These are phyloP conservation scores for Lophotriccus pileatus DNA, from an alignment of 2,797 vertebrate genomes.

Conservation along the genomic window DNA sequence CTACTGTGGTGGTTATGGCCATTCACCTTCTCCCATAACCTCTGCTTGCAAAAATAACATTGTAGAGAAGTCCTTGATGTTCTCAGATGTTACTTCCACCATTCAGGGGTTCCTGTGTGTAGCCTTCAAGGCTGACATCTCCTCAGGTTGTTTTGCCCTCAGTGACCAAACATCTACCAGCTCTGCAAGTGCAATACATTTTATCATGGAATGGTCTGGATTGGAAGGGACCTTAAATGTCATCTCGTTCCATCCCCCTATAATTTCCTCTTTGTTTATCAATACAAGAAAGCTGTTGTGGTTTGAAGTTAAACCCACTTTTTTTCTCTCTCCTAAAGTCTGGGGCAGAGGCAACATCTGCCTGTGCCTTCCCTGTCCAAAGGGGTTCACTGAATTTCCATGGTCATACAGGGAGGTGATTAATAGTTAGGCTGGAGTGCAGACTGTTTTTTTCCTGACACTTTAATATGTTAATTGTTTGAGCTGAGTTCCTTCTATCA, in stretches of 20 bases:
- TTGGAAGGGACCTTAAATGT: background rate
- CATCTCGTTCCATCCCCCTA: background rate
- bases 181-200: background rate
- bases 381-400: background rate
- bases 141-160: background rate
- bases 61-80: background rate
- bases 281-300: background rate
- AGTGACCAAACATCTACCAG: background rate
- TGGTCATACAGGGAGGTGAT: background rate
- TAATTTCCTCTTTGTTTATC: constrained; percentile 22
- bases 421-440: background rate
- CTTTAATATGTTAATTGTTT: background rate
- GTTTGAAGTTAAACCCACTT: constrained; percentile 9
- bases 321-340: background rate
- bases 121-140: background rate
- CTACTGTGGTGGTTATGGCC: background rate
- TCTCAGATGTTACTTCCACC: background rate
- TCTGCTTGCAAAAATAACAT: background rate
- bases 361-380: background rate
- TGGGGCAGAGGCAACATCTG: background rate
- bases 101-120: background rate
- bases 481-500: constrained; percentile 5
- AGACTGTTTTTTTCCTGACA: background rate
- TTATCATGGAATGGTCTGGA: background rate
- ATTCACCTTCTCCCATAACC: background rate